Evolutionary conservation across 2,888 invertebrate genomes (phyloP).

Genomic region (Labia minor): DNA sequence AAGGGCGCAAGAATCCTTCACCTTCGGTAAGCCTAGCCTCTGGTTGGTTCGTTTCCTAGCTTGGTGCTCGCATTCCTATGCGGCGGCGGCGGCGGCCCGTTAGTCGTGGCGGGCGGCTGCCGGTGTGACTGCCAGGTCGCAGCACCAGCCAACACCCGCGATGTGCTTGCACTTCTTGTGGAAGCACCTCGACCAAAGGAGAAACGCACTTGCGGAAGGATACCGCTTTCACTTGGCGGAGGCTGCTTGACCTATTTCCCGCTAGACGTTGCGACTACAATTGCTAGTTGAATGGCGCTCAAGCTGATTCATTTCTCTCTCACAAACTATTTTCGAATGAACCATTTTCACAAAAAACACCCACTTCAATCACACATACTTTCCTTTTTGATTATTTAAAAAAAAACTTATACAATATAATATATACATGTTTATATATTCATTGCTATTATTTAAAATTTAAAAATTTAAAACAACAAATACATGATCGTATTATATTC

Average conservation of each 20-base stretch:
- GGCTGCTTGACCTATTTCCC: not conserved
- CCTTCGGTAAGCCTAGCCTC: too few species aligned
- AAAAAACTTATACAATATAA: too few species aligned
- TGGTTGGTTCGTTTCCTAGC: too few species aligned
- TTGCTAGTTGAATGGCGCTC: not conserved
- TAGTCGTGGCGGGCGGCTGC: not conserved
- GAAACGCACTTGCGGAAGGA: conserved; percentile 13
- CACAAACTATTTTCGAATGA: not conserved
- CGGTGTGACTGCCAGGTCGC: not conserved
- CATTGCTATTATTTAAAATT: too few species aligned
- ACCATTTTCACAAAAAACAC: not conserved
- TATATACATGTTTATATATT: too few species aligned
- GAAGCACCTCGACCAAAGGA: not conserved
- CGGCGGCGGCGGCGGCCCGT: not conserved
- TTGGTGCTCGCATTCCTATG: not conserved
- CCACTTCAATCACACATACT: too few species aligned
- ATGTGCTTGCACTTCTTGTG: too few species aligned
- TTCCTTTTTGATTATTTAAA: too few species aligned
- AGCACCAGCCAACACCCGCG: not conserved
- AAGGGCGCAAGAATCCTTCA: too few species aligned
- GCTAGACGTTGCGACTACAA: conserved; percentile 2
- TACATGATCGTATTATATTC: too few species aligned
- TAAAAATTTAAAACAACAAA: too few species aligned
- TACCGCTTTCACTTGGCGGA: conserved; percentile 5
- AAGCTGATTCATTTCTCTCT: not conserved